Evolutionary conservation across 2,888 invertebrate species (phyloP).

Genomic region (Podotricha telesiphe): DNA sequence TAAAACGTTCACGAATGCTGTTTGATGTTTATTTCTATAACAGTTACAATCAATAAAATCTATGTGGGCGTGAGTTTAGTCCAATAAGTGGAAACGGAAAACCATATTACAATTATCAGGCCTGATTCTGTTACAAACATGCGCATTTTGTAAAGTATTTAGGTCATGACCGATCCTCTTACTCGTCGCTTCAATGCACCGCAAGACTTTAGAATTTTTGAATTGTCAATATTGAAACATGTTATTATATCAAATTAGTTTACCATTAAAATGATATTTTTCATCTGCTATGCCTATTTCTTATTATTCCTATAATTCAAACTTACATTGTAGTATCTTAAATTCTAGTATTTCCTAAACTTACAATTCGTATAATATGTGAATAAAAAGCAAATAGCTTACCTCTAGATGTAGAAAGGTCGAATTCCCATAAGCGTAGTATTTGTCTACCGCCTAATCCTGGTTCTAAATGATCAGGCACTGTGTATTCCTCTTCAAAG

Average conservation of each 20-base stretch:
- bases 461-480: slow-evolving; percentile 92
- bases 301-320: too few relatives aligned
- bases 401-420: slow-evolving; percentile 83
- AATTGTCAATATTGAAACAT: slow-evolving; percentile 54
- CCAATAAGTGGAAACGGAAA: slow-evolving; percentile 50
- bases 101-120: slow-evolving; percentile 52
- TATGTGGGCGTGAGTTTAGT: slow-evolving; percentile 36
- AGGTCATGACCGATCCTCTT: slow-evolving; percentile 75
- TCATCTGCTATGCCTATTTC: too few relatives aligned
- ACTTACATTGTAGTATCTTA: too few relatives aligned
- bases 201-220: slow-evolving; percentile 63
- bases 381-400: slow-evolving; percentile 38
- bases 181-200: slow-evolving; percentile 76
- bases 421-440: slow-evolving; percentile 89
- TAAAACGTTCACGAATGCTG: not conserved
- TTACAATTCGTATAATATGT: not conserved
- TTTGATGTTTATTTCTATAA: slow-evolving; percentile 4
- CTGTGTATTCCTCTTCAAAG: slow-evolving; percentile 87
- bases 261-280: not conserved
- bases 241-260: slow-evolving; percentile 1
- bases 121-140: slow-evolving; percentile 64
- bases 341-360: too few relatives aligned
- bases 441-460: slow-evolving; percentile 93
- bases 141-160: slow-evolving; percentile 72
- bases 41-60: slow-evolving; percentile 57